These are phyloP conservation scores for Drosophila suzukii DNA, from an alignment of 1,140 invertebrate genomes.

Conservation along the genomic window DNA sequence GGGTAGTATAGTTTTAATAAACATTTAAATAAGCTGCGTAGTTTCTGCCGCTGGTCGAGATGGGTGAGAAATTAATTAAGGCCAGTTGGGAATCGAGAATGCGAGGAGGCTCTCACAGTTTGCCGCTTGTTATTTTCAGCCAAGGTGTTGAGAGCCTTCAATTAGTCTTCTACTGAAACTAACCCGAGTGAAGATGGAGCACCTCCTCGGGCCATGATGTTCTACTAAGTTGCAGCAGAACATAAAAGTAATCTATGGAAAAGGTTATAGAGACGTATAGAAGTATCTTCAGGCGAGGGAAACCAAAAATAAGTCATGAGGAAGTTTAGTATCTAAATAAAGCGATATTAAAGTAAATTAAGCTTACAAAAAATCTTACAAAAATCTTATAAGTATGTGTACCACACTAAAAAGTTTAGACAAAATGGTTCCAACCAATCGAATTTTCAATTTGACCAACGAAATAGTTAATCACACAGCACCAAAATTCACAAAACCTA, in stretches of 20 bases:
- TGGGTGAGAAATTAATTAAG: conserved; percentile 50
- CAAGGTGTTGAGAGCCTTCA: conserved; percentile 46
- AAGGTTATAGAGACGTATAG: conserved; percentile 22
- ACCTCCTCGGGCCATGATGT: conserved; percentile 36
- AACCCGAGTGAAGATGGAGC: conserved; percentile 20
- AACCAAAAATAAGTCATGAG: conserved; percentile 5
- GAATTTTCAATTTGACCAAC: too few species aligned
- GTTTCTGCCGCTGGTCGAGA: conserved; percentile 21
- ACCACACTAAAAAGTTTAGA: too few species aligned
- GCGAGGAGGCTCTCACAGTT: conserved; percentile 35
- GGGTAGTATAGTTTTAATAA: conserved; percentile 37
- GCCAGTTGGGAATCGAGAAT: conserved; percentile 35
- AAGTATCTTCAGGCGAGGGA: neutral
- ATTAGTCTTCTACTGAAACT: conserved; percentile 36
- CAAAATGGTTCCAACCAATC: neutral
- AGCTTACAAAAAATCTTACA: neutral
- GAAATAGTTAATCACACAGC: too few species aligned
- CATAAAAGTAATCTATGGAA: conserved; percentile 54
- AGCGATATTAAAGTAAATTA: neutral
- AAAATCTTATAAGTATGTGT: neutral
- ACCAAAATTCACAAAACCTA: too few species aligned
- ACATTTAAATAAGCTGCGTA: conserved; percentile 60
- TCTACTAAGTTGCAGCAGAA: conserved; percentile 44
- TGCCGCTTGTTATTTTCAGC: conserved; percentile 14
- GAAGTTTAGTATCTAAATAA: neutral